Percentiles rank a stretch among this genome's conserved stretches.
These are phyloP conservation scores for Eucera pruinosa DNA, from an alignment of 2,888 invertebrate species.

Conservation along the genomic window DNA sequence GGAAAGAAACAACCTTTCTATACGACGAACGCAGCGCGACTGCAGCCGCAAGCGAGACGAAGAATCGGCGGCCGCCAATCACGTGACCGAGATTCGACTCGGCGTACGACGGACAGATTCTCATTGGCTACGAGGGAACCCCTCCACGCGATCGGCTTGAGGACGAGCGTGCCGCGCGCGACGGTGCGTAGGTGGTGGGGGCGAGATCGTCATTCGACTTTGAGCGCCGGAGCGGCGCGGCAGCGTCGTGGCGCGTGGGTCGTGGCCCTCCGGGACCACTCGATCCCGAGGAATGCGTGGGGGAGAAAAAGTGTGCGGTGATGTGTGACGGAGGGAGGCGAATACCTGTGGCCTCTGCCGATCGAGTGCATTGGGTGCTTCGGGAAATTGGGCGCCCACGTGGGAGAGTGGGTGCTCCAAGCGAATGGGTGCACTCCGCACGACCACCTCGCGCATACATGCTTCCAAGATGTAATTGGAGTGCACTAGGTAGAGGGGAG, in stretches of 20 bases:
- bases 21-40: constrained; percentile 44
- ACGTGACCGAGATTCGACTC: constrained; percentile 78
- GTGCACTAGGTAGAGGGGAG: constrained; percentile 4
- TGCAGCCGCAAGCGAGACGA: constrained; percentile 47
- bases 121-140: constrained; percentile 74
- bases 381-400: constrained; percentile 23
- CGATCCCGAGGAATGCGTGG: constrained; percentile 57
- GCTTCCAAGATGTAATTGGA: constrained; percentile 40
- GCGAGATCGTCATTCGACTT: constrained; percentile 75
- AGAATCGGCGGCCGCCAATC: constrained; percentile 72
- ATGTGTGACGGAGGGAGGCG: constrained; percentile 27
- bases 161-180: constrained; percentile 79
- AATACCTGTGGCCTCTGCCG: constrained; percentile 39
- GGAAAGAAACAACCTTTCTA: constrained; percentile 13
- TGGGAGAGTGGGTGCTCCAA: constrained; percentile 1
- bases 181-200: constrained; percentile 84
- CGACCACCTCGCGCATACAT: constrained; percentile 3
- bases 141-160: constrained; percentile 63
- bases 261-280: constrained; percentile 50
- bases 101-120: constrained; percentile 80
- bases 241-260: constrained; percentile 75
- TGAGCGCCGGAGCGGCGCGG: constrained; percentile 75
- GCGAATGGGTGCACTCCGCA: constrained; percentile 8
- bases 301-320: constrained; percentile 55
- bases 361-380: constrained; percentile 18